phyloP scores from a whole-genome alignment of 2,888 invertebrate species.

The Lobophora halterata region DNA sequence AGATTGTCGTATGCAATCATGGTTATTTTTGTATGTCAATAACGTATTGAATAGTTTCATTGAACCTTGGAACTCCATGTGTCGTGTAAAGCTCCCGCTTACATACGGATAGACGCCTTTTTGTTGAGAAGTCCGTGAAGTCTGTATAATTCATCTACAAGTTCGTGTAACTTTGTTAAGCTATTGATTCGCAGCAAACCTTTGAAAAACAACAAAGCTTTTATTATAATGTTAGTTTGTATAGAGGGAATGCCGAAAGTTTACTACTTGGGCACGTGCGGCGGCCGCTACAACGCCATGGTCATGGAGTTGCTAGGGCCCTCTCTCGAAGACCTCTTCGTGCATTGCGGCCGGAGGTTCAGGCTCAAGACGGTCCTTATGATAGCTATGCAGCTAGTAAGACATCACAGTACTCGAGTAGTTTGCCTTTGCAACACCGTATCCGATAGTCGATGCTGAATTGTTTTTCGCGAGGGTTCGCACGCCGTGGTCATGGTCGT shows the following conservation, averaged over 20 bases:
- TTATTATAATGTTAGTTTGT: slow-evolving; percentile 43
- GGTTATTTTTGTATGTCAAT: slow-evolving; percentile 31
- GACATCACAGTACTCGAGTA: slow-evolving; percentile 47
- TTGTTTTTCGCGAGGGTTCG: slow-evolving; percentile 54
- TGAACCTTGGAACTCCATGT: slow-evolving; percentile 18
- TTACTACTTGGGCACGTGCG: slow-evolving; percentile 99
- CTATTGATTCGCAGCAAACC: slow-evolving; percentile 1
- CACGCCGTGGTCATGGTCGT: slow-evolving; percentile 65
- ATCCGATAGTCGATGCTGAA: slow-evolving; percentile 59
- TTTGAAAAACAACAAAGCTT: slow-evolving; percentile 2
- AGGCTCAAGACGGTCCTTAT: slow-evolving; percentile 98
- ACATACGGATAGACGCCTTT: slow-evolving; percentile 12
- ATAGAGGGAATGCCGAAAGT: slow-evolving; percentile 99
- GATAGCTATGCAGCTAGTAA: slow-evolving; percentile 98
- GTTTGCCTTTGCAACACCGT: slow-evolving; percentile 60
- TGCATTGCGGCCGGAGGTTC: slow-evolving; percentile 99
- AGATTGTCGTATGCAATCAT: slow-evolving; percentile 31
- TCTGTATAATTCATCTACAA: slow-evolving; percentile 27
- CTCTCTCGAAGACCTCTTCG: slow-evolving; percentile 99
- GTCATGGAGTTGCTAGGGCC: slow-evolving; percentile 99
- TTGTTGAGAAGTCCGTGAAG: slow-evolving; percentile 23
- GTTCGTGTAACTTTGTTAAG: background rate
- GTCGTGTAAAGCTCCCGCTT: slow-evolving; percentile 15
- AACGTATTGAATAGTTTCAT: slow-evolving; percentile 22
- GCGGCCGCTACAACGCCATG: slow-evolving; percentile 98